Base-by-base conservation (phyloP, 2,113 vertebrate species). In the Lanius collurio region DNA sequence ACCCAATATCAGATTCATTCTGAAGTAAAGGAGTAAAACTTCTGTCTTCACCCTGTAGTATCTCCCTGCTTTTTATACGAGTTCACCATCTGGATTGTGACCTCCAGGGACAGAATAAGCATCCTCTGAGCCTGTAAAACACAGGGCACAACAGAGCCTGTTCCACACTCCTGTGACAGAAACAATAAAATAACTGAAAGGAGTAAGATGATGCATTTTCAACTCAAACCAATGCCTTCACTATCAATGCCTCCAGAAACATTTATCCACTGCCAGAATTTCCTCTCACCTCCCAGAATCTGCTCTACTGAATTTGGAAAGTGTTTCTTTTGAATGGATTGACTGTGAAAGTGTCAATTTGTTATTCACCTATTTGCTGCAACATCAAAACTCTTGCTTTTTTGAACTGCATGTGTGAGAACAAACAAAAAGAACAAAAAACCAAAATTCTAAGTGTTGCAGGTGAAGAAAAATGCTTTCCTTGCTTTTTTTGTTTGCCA, bases 201-300 rank as follows among this genome's bases (percentile, higher is more conserved):
- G 0, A 67, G 16, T 63, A 46, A 50, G 37, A 46, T 53, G 31
- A 69, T 86, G 12, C 37, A 19, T 83, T 94, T 95, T 80, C 63
- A 70, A 39, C 56, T 92, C 47, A 70, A 88, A 74, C 28, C 33
- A 74, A 37, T 41, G 13, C 53, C 79, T 81, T 81, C 59, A 90
- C 17, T 73, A 86, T 24, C 28, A 94, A 35, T 52, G 59, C 12
- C 75, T 92, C 68, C 52, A 78, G 33, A 39, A 94, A 63, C 17
- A 63, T 65, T 60, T 76, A 62, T 76, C 22, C 22, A 37, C 56
- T 74, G 63, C 67, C 85, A 90, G 31, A 16, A 95, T 64, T 39
- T 90, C 59, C 27, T 88, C 27, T 86, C 77, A 94, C 75, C 76
- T 71, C 35, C 60, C 92, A 94, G 49, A 91, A 92, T 86, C 55